Conservation (phyloP, 1,140 invertebrate genomes). For the Bombus balteatus region DNA sequence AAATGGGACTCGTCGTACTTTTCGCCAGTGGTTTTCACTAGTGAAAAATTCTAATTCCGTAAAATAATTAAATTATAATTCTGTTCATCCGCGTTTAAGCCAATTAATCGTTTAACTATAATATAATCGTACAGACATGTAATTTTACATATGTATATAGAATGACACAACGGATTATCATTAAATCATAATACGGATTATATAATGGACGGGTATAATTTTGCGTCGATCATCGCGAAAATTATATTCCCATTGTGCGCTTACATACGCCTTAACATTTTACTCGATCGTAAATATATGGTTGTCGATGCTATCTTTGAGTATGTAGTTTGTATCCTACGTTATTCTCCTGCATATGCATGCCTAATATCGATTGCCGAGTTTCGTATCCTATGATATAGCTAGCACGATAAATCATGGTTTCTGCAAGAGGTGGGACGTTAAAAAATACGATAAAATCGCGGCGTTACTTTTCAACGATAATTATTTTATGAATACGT, state of each 20-base stretch:
- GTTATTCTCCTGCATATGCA: conserved; percentile 5
- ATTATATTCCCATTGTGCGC: neutral
- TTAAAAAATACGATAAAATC: neutral
- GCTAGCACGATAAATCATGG: neutral
- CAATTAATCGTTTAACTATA: too few relatives aligned
- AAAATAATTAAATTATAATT: neutral
- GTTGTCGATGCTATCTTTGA: neutral
- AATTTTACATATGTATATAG: neutral
- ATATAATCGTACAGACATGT: too few relatives aligned
- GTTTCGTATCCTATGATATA: neutral
- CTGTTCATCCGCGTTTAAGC: neutral
- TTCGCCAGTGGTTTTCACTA: rapidly evolving
- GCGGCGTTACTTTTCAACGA: too few relatives aligned
- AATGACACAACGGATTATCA: neutral
- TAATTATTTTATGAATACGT: too few relatives aligned
- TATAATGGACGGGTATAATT: neutral
- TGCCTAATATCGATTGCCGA: neutral
- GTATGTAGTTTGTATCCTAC: neutral
- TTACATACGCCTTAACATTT: conserved; percentile 15
- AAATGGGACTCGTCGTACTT: too few relatives aligned
- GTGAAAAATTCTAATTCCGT: too few relatives aligned
- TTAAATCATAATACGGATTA: conserved; percentile 19
- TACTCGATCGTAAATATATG: conserved; percentile 1
- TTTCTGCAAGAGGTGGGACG: neutral
- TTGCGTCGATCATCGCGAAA: neutral